Base-by-base conservation (phyloP, 1,140 invertebrate species). In the Diabrotica undecimpunctata region DNA sequence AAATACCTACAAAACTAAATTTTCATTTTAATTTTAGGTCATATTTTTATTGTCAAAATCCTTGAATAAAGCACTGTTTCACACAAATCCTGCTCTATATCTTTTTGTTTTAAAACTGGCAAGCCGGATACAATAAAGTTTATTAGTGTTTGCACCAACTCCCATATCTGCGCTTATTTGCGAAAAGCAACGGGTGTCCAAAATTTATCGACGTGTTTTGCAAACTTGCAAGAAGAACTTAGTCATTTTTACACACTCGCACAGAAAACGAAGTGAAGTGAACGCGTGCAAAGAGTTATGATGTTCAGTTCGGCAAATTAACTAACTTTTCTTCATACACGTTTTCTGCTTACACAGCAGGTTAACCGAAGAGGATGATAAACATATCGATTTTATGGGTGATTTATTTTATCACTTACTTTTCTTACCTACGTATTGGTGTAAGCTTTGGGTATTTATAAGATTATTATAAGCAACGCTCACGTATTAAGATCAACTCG, bases 151-250 rank as follows among this genome's bases (percentile, higher is more conserved):
- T 25, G 25, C 25, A 25, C 25, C 25, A 25, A 25, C 25, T 25
- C 25, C 25, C 41, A 10, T 46, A 46, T 46, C 41, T 46, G 41
- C 38, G 58, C 58, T 60, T 60, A 38, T 60, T 60, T 60, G 39
- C 39, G 13, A 25, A 37, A 60, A 46, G 41, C 58, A 38, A 60
- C 58, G 58, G 58, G 58, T 60, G 58, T 46, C 58, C 58, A 25
- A 60, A 60, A 60, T 60, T 60, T 60, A 60, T 60, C 58, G 58
- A 60, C 39, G 8, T 60, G 58, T 60, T 60, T 51, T 60, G 58
- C 58, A 60, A 60, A 60, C 58, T 60, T n/a, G 41, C 41, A 41
- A 36, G 58, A 50, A 46, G 38, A 60, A 51, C 58, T 60, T 38
- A 13, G 14, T 60, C 58, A 60, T 60, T 60, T 60, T 50, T 60